phyloP scores from a whole-genome alignment of 2,888 invertebrate genomes.

The Blastobasis adustella region DNA sequence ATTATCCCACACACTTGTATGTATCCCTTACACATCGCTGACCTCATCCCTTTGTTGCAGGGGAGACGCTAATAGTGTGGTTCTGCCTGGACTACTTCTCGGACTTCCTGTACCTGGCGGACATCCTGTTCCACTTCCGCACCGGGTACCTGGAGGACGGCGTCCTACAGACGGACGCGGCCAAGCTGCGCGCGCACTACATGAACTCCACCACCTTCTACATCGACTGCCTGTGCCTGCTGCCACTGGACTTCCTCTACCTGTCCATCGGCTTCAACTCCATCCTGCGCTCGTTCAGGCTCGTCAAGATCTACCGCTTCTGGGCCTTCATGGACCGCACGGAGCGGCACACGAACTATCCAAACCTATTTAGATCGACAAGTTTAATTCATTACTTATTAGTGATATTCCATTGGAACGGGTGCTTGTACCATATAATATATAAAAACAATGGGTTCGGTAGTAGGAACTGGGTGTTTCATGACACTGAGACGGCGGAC shows the following conservation, averaged over 20 bases:
- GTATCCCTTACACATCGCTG: too few species aligned
- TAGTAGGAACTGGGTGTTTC: conserved; percentile 93
- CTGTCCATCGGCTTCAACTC: conserved; percentile 98
- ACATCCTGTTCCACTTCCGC: conserved; percentile 97
- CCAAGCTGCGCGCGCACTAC: conserved; percentile 95
- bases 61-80: conserved; percentile 93
- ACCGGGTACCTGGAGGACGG: conserved; percentile 98
- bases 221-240: conserved; percentile 97
- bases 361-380: conserved; percentile 94
- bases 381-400: conserved; percentile 96
- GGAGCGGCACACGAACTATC: conserved; percentile 98
- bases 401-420: conserved; percentile 99
- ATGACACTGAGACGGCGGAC: conserved; percentile 89
- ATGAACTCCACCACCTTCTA: conserved; percentile 98
- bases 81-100: conserved; percentile 97
- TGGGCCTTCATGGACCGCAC: conserved; percentile 99
- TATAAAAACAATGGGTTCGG: conserved; percentile 96
- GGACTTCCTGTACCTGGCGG: conserved; percentile 95
- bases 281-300: conserved; percentile 94
- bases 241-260: conserved; percentile 98
- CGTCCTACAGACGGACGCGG: conserved; percentile 95
- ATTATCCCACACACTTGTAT: too few species aligned
- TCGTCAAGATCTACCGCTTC: conserved; percentile 98
- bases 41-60: conserved; percentile 63
- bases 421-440: conserved; percentile 97